A percentile compares a stretch with the other conserved stretches of the same genome.
Evolutionary conservation across 1,140 invertebrate genomes (phyloP).

Genomic region (Temnothorax nylanderi): DNA sequence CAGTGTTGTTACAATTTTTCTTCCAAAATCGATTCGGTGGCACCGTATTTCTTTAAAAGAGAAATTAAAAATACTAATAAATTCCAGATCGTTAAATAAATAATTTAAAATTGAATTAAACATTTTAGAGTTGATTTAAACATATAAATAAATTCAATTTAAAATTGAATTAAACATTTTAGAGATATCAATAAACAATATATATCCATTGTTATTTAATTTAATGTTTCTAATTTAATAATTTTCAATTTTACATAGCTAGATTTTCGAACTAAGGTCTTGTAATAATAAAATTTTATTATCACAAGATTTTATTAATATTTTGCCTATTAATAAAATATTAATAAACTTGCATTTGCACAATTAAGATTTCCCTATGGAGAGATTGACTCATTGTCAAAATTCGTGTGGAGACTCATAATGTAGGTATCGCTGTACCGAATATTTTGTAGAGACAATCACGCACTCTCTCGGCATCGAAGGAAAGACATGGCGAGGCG

Average conservation of each 20-base stretch:
- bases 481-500: constrained; percentile 8
- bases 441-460: constrained; percentile 40
- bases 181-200: not conserved
- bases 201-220: not conserved
- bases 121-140: too few relatives aligned
- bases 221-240: not conserved
- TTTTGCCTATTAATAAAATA: not conserved
- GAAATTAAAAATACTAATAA: not conserved
- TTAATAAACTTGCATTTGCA: not conserved
- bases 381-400: not conserved
- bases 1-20: constrained; percentile 2
- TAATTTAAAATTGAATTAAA: not conserved
- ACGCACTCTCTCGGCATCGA: not conserved
- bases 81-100: not conserved
- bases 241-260: not conserved
- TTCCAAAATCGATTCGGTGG: not conserved
- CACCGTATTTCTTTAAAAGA: not conserved
- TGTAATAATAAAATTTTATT: not conserved
- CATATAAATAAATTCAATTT: not conserved
- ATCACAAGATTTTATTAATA: too few relatives aligned
- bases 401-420: not conserved
- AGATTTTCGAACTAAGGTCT: not conserved
- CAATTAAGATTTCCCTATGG: not conserved
- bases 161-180: not conserved
- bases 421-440: not conserved